Conservation (phyloP, 2,113 vertebrate species). For the Vidua chalybeata region DNA sequence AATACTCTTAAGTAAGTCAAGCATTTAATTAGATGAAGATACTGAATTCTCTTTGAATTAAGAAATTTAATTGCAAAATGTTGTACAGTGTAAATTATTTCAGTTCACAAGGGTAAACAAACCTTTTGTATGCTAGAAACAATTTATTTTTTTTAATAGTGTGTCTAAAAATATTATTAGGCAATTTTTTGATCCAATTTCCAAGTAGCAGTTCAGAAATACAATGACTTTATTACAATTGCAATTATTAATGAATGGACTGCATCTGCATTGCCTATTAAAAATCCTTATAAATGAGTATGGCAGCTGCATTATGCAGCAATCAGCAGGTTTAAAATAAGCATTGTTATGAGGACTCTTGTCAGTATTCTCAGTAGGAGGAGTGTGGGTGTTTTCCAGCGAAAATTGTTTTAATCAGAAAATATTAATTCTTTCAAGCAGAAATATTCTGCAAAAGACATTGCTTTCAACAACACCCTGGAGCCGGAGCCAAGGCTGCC, state of each 20-base stretch:
- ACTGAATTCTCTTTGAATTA: background rate
- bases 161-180: background rate
- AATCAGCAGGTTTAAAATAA: constrained; percentile 10
- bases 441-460: background rate
- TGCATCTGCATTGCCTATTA: background rate
- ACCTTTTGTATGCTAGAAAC: background rate
- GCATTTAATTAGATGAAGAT: background rate
- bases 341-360: background rate
- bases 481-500: background rate
- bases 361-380: background rate
- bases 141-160: background rate
- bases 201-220: background rate
- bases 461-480: background rate
- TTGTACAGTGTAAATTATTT: background rate
- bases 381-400: background rate
- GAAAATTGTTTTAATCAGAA: background rate
- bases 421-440: background rate
- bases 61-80: background rate
- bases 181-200: background rate
- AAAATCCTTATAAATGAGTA: background rate
- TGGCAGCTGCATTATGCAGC: background rate
- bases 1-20: background rate
- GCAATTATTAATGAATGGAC: background rate
- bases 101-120: background rate
- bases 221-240: background rate